Percentiles rank a stretch among this genome's conserved stretches.
Conservation (phyloP, 2,113 vertebrate genomes). For the Leptodactylus fuscus region DNA sequence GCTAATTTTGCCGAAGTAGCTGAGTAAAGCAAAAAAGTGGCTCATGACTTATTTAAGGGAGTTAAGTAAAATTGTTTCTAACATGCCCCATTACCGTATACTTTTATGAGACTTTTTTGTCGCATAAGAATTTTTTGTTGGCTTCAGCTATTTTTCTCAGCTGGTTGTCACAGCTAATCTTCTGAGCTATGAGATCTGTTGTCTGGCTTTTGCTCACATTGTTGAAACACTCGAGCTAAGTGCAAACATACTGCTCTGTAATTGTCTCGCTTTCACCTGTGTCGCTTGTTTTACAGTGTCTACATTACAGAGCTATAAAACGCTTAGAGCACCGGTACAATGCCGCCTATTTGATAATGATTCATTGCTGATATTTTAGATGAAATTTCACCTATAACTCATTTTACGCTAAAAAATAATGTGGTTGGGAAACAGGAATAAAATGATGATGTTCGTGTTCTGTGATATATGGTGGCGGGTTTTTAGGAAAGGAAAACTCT, state of each 20-base stretch:
- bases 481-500: too few species aligned
- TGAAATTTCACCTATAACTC: neutral
- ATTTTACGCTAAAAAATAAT: too few species aligned
- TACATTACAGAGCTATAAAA: neutral
- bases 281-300: neutral
- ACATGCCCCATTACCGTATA: conserved; percentile 32
- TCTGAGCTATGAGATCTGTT: conserved; percentile 3
- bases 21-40: conserved; percentile 44
- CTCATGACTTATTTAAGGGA: conserved; percentile 53
- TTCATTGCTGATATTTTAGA: neutral
- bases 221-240: conserved; percentile 29
- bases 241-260: conserved; percentile 21
- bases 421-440: too few species aligned
- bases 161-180: conserved; percentile 56
- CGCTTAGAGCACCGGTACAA: neutral
- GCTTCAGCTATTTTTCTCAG: conserved; percentile 55
- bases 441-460: too few species aligned
- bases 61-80: conserved; percentile 43
- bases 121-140: conserved; percentile 38
- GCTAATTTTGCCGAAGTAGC: conserved; percentile 38
- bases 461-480: too few species aligned
- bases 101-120: conserved; percentile 52
- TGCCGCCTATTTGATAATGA: neutral
- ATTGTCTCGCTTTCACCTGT: conserved; percentile 28
- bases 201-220: conserved; percentile 24